A percentile compares a stretch with the other conserved stretches of the same genome.
These are phyloP conservation scores for Recurvirostra avosetta DNA, from an alignment of 2,113 vertebrate species.

Conservation along the genomic window DNA sequence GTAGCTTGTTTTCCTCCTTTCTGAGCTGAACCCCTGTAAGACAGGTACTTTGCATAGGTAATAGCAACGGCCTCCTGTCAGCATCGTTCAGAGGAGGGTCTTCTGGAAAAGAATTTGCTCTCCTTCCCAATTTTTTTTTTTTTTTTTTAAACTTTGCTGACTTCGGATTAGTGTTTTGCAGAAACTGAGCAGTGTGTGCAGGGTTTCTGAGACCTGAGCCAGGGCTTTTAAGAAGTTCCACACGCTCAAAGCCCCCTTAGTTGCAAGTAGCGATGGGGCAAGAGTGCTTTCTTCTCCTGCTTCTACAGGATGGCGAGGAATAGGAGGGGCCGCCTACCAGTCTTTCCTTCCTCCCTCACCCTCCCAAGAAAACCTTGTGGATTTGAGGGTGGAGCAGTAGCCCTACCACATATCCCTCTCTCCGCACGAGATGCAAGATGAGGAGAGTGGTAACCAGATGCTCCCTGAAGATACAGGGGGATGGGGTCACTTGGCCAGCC, in stretches of 20 bases:
- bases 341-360: slow-evolving; percentile 40
- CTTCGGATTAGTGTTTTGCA: not conserved
- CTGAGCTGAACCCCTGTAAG: not conserved
- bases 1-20: not conserved
- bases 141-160: not conserved
- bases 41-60: not conserved
- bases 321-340: slow-evolving; percentile 42
- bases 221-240: not conserved
- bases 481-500: slow-evolving; percentile 46
- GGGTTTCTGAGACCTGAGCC: not conserved
- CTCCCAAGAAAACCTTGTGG: slow-evolving; percentile 51
- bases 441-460: slow-evolving; percentile 40
- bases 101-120: not conserved
- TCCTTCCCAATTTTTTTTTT: not conserved
- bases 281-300: slow-evolving; percentile 57
- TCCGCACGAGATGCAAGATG: slow-evolving; percentile 31
- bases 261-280: slow-evolving; percentile 16
- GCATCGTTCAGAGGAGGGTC: not conserved
- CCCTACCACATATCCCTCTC: slow-evolving; percentile 42
- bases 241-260: not conserved
- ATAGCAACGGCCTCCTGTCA: not conserved
- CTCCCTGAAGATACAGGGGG: slow-evolving; percentile 50
- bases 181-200: not conserved
- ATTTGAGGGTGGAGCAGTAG: slow-evolving; percentile 50
- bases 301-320: slow-evolving; percentile 45